A percentile compares a stretch with the other conserved stretches of the same genome.
These are phyloP conservation scores for Neoitamus cyanurus DNA, from an alignment of 2,888 invertebrate genomes.

Conservation along the genomic window DNA sequence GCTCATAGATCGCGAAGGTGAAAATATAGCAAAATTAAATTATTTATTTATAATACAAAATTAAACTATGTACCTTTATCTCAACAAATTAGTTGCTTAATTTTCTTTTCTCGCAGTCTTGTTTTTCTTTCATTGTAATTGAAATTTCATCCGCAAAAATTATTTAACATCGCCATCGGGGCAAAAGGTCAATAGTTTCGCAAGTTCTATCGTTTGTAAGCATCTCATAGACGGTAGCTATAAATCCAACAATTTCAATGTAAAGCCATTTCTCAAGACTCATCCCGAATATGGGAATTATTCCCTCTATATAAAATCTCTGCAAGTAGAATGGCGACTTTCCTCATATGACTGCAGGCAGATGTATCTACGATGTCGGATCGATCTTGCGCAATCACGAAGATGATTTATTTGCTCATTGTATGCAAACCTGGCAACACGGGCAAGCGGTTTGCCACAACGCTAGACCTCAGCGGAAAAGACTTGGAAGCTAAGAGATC, in stretches of 20 bases:
- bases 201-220: background rate
- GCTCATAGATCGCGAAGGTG: too few species aligned
- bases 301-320: background rate
- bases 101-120: too few species aligned
- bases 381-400: conserved; percentile 40
- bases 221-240: background rate
- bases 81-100: too few species aligned
- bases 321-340: background rate
- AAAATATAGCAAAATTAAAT: too few species aligned
- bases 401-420: conserved; percentile 45
- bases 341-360: background rate
- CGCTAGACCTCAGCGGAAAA: background rate
- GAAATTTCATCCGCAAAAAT: too few species aligned
- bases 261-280: background rate
- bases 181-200: background rate
- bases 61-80: too few species aligned
- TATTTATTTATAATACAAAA: too few species aligned
- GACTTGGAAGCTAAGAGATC: conserved; percentile 2
- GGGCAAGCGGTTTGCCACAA: background rate
- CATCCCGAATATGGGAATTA: background rate
- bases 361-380: conserved; percentile 12
- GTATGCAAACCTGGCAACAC: conserved; percentile 32
- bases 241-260: background rate
- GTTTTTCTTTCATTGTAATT: too few species aligned
- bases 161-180: too few species aligned